These are phyloP conservation scores for Rhaphigaster nebulosa DNA, from an alignment of 2,888 invertebrate species.

Conservation along the genomic window DNA sequence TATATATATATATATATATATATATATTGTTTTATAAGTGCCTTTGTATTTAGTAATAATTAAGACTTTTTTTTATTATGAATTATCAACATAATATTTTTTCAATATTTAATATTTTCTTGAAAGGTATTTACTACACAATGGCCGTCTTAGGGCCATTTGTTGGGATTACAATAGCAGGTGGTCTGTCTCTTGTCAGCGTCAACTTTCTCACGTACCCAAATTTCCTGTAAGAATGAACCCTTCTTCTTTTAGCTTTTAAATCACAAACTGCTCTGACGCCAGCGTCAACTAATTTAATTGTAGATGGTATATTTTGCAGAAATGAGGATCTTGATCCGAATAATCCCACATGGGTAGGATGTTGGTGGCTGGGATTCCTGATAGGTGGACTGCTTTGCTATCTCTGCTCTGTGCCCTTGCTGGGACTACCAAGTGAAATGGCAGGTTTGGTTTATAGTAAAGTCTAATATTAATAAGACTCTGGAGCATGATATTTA, in stretches of 20 bases:
- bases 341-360: conserved; percentile 83
- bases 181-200: conserved; percentile 73
- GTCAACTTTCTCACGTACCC: not conserved
- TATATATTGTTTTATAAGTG: too few relatives aligned
- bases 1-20: too few relatives aligned
- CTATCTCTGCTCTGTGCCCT: conserved; percentile 78
- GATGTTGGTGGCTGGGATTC: conserved; percentile 91
- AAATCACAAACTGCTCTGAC: not conserved
- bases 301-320: not conserved
- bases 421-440: conserved; percentile 80
- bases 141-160: conserved; percentile 89
- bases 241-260: not conserved
- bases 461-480: not conserved
- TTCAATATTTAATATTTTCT: not conserved
- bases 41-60: not conserved
- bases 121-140: conserved; percentile 83
- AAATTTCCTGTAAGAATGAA: not conserved
- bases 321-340: conserved; percentile 72
- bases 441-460: conserved; percentile 74
- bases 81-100: not conserved
- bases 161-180: conserved; percentile 86
- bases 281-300: conserved; percentile 22
- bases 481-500: not conserved
- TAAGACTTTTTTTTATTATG: not conserved
- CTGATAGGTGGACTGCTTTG: conserved; percentile 77